Percentiles rank a stretch among this genome's conserved stretches.
These are phyloP conservation scores for Halictus ligatus DNA, from an alignment of 2,888 invertebrate species.

Conservation along the genomic window DNA sequence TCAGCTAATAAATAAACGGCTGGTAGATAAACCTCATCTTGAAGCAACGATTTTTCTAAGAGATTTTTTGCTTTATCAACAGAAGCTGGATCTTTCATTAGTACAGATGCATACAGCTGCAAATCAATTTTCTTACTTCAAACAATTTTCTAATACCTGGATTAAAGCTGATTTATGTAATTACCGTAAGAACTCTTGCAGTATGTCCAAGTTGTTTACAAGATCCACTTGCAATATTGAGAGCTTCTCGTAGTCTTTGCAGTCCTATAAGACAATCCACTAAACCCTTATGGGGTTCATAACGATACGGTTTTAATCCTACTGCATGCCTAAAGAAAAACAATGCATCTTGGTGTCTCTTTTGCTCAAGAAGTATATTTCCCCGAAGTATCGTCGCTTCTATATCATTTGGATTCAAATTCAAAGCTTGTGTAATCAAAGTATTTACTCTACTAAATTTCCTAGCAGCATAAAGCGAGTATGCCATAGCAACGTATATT, in stretches of 20 bases:
- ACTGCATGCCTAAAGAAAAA: slow-evolving; percentile 89
- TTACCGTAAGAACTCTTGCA: slow-evolving; percentile 90
- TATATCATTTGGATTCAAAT: slow-evolving; percentile 88
- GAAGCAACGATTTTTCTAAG: slow-evolving; percentile 89
- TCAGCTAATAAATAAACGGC: slow-evolving; percentile 91
- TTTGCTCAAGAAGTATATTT: slow-evolving; percentile 88
- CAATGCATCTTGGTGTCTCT: slow-evolving; percentile 88
- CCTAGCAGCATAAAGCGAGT: slow-evolving; percentile 88
- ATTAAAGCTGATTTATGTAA: slow-evolving; percentile 37
- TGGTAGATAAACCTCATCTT: slow-evolving; percentile 90
- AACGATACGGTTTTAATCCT: slow-evolving; percentile 87
- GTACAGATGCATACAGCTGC: slow-evolving; percentile 90
- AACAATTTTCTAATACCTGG: not conserved
- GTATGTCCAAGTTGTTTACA: slow-evolving; percentile 90
- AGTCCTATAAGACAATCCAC: slow-evolving; percentile 90
- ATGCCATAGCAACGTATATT: slow-evolving; percentile 92
- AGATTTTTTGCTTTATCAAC: slow-evolving; percentile 88
- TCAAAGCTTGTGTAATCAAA: slow-evolving; percentile 90
- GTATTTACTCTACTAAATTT: slow-evolving; percentile 89
- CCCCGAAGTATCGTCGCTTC: slow-evolving; percentile 92
- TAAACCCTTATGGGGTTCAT: slow-evolving; percentile 92
- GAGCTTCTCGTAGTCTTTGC: slow-evolving; percentile 89
- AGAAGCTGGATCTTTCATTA: slow-evolving; percentile 88
- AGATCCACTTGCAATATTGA: slow-evolving; percentile 89
- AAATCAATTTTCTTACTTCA: slow-evolving; percentile 71